Base-by-base conservation (phyloP, 2,888 invertebrate genomes). In the Metacarcinus magister region DNA sequence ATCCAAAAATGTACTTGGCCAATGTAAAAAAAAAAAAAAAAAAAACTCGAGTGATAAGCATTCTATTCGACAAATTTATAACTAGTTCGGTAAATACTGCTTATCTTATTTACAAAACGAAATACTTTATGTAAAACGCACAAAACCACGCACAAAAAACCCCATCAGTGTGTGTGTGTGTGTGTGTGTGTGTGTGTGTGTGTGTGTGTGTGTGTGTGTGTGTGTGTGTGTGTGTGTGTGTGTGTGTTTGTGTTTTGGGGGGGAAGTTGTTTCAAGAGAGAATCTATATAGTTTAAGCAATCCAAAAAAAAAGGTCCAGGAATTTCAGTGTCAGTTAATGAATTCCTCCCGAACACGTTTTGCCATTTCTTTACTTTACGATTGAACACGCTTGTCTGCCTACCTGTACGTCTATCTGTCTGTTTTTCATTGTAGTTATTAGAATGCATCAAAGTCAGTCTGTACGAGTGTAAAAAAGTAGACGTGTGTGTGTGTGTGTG, bases 171-270 rank as follows among this genome's bases (percentile, higher is more conserved):
- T 13, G 89, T n/a, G 89, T n/a, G 89, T 48, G 48, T 48, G 48
- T 48, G 48, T 48, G 48, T 48, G 48, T 48, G 48, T 48, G 48
- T 48, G 48, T 48, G 48, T 48, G 48, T 92, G 54, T 46, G 92
- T 90, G 89, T 90, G 89, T 90, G 89, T 90, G 89, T 90, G 89
- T 90, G 89, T 90, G 89, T 90, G 32, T n/a, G n/a, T 32, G n/a
- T 32, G 32, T 28, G 32, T n/a, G 28, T 28, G 43, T 28, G 32
- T 90, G 89, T 28, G 32, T n/a, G 89, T 90, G n/a, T 28, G 28
- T 28, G n/a, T 90, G 90, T 90, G 90, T 39, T 7, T 43, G 90
- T 90, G 90, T 46, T n/a, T n/a, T n/a, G n/a, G n/a, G 89, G 7
- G 90, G 10, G 54, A 13, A 16, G 10, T 54, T 13, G 13, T 54